Percentiles rank a stretch among this genome's conserved stretches.
Conservation (phyloP, 2,797 vertebrate species). For the Sorex maritimensis region DNA sequence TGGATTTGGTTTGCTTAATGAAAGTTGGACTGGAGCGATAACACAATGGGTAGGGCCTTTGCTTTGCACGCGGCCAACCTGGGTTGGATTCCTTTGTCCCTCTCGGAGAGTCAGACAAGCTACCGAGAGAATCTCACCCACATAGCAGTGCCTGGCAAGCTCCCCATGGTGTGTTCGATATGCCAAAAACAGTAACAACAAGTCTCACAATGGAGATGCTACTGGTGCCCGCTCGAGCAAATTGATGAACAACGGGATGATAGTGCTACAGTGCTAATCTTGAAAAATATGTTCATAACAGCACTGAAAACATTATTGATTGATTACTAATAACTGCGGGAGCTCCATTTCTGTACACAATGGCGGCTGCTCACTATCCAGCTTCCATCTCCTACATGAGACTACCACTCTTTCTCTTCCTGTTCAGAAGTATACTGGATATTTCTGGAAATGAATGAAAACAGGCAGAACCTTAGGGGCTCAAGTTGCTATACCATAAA, state of each 20-base stretch:
- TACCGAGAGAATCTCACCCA: too few relatives aligned
- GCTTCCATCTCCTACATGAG: neutral
- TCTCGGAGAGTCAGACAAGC: too few relatives aligned
- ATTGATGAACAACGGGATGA: too few relatives aligned
- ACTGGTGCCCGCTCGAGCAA: too few relatives aligned
- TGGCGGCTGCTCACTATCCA: neutral
- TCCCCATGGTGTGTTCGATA: too few relatives aligned
- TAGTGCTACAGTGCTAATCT: too few relatives aligned
- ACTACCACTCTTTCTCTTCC: neutral
- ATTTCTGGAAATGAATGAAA: conserved; percentile 68
- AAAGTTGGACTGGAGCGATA: conserved; percentile 26
- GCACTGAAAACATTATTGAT: neutral
- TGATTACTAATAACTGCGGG: neutral
- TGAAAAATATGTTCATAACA: neutral
- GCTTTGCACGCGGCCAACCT: too few relatives aligned
- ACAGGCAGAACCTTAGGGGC: neutral
- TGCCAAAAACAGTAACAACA: too few relatives aligned
- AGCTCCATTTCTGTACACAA: neutral
- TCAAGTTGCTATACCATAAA: neutral
- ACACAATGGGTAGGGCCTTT: too few relatives aligned
- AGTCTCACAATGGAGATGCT: too few relatives aligned
- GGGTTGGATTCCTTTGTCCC: too few relatives aligned
- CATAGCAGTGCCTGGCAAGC: too few relatives aligned
- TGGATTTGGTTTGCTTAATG: conserved; percentile 76
- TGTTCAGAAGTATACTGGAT: neutral